Evolutionary conservation across 2,888 invertebrate species (phyloP).

Genomic region (Seira ritae): DNA sequence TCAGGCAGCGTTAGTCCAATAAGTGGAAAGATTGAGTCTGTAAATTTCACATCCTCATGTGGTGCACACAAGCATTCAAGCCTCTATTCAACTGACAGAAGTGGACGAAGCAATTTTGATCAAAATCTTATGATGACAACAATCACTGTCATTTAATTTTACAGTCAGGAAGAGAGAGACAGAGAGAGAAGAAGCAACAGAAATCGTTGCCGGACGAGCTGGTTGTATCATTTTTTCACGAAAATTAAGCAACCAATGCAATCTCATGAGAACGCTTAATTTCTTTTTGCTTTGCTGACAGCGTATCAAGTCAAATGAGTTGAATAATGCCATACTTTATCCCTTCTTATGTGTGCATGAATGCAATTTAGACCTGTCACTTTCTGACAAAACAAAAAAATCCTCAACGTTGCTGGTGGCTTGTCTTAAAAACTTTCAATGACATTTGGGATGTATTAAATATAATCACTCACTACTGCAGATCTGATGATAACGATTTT

Average conservation of each 20-base stretch:
- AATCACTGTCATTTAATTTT: conserved; percentile 39
- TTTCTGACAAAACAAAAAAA: conserved; percentile 20
- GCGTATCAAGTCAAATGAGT: conserved; percentile 8
- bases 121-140: conserved; percentile 42
- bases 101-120: conserved; percentile 39
- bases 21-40: neutral
- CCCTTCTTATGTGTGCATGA: conserved; percentile 9
- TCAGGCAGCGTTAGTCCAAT: neutral
- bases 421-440: conserved; percentile 37
- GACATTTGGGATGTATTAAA: conserved; percentile 35
- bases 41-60: neutral
- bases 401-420: conserved; percentile 45
- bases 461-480: conserved; percentile 54
- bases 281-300: too few species aligned
- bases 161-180: neutral
- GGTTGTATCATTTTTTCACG: neutral
- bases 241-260: neutral
- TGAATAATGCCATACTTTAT: conserved; percentile 18
- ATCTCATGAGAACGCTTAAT: too few species aligned
- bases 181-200: neutral
- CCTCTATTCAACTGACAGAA: conserved; percentile 20
- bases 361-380: conserved; percentile 37
- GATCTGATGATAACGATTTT: conserved; percentile 34
- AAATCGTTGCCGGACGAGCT: conserved; percentile 13
- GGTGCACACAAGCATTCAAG: too few species aligned